Evolutionary conservation across 2,113 vertebrate species (phyloP).

Genomic region (Peromyscus polionotus): DNA sequence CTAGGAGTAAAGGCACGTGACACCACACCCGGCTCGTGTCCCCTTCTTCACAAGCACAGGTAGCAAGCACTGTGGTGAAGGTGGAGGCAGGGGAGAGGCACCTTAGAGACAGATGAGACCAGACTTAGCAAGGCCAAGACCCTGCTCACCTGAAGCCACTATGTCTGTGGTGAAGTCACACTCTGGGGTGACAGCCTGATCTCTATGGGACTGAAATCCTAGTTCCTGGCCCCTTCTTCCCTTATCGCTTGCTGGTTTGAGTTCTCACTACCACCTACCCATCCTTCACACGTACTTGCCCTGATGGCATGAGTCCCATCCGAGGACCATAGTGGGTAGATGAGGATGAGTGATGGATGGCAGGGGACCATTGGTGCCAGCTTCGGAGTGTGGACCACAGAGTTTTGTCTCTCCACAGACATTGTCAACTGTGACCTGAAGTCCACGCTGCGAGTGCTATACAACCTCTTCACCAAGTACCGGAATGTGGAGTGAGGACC

Average conservation of each 20-base stretch:
- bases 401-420: constrained; percentile 88
- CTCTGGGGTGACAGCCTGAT: background rate
- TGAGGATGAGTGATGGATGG: accelerated
- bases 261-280: background rate
- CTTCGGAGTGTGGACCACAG: background rate
- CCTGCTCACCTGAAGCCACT: background rate
- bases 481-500: constrained; percentile 92
- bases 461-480: constrained; percentile 99
- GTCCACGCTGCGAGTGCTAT: constrained; percentile 96
- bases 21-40: background rate
- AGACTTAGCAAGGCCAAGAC: background rate
- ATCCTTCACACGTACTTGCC: too few species aligned
- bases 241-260: background rate
- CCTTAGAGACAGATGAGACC: background rate
- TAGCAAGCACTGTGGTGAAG: background rate
- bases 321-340: background rate
- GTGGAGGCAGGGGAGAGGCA: background rate
- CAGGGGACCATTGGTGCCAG: background rate
- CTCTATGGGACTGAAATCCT: background rate
- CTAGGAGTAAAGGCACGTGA: background rate
- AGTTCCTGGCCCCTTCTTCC: background rate
- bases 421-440: constrained; percentile 99
- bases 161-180: background rate
- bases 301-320: background rate
- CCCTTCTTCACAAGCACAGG: background rate